Evolutionary conservation across 2,888 invertebrate genomes (phyloP), one percentile per base, ranked within the genome.

Genomic region (Steinernema hermaphroditum): DNA sequence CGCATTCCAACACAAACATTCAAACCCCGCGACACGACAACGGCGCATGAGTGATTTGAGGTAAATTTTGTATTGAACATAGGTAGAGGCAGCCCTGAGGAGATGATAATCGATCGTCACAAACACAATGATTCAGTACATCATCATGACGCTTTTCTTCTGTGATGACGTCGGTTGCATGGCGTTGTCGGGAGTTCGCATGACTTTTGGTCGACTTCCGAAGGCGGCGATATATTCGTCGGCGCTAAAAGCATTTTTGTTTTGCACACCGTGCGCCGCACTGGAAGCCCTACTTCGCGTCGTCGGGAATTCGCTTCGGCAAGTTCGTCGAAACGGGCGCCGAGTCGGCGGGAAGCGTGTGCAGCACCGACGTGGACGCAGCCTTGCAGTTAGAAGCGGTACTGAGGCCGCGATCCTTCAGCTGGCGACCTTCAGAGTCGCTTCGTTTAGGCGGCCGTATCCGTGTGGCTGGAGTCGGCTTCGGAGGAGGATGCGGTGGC

Each of bases 141-240:
- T 62, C 62, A 62, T 29, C 62, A 62, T 62, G 62, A 62, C 62
- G 32, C 34, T 62, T 32, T 62, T 62, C 34, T 62, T 62, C 32
- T 22, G 62, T 14, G 32, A 16, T 22, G 16, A 16, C 27, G 62
- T 32, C 16, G 27, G 34, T 24, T 16, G 29, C 4, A 16, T 32
- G n/a, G 46, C 22, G 37, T 76, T 74, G 68, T 84, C 84, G 8
- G 85, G 85, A 6, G 85, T 85, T 69, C 85, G 76, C 12, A 80
- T 78, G 9, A 85, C 81, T 78, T 85, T 85, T n/a, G 85, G 85
- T 19, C 85, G 79, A 34, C 83, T 76, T 12, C 82, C 85, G 72
- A 85, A 85, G 9, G 79, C 81, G n/a, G 79, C 73, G 0, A 77
- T 73, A 75, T 85, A 85, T 57, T 85, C 85, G 69, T 82, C 76